A percentile compares a stretch with the other conserved stretches of the same genome.
Evolutionary conservation across 2,113 vertebrate genomes (phyloP).

Genomic region (Cheilinus undulatus): DNA sequence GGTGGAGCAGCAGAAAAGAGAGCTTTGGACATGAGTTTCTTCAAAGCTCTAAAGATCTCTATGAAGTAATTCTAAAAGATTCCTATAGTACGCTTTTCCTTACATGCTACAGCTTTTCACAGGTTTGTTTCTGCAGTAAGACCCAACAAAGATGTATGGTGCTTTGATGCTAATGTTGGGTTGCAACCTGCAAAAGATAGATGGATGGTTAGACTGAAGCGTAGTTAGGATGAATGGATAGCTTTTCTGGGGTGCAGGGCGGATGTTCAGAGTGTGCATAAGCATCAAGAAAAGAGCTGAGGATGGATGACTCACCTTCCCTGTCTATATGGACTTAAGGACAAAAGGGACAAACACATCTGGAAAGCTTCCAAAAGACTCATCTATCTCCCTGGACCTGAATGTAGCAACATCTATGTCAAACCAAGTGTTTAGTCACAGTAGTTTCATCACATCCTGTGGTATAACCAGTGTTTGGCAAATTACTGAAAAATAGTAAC

Average conservation of each 20-base stretch:
- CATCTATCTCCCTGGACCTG: constrained; percentile 1
- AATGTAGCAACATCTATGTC: neutral
- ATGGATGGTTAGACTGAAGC: constrained; percentile 42
- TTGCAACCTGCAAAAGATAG: constrained; percentile 38
- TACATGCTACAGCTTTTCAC: neutral
- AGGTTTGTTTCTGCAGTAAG: neutral
- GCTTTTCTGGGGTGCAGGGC: constrained; percentile 44
- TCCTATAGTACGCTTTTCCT: neutral
- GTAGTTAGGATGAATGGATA: constrained; percentile 47
- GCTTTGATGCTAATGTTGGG: constrained; percentile 44
- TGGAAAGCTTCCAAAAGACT: constrained; percentile 37
- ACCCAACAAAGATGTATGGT: constrained; percentile 18
- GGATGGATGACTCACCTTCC: constrained; percentile 58
- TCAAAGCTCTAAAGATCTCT: neutral
- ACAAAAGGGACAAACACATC: constrained; percentile 35
- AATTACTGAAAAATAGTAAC: no score
- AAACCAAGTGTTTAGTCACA: neutral
- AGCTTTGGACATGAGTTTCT: neutral
- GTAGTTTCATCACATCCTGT: no score
- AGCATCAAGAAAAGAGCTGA: constrained; percentile 39
- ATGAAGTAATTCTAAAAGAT: neutral
- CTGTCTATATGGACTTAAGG: constrained; percentile 46
- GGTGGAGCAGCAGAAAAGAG: neutral
- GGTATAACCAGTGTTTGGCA: no score
- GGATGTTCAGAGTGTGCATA: constrained; percentile 29